Base-by-base conservation (phyloP, 1,140 invertebrate species). In the Drosophila bifasciata region DNA sequence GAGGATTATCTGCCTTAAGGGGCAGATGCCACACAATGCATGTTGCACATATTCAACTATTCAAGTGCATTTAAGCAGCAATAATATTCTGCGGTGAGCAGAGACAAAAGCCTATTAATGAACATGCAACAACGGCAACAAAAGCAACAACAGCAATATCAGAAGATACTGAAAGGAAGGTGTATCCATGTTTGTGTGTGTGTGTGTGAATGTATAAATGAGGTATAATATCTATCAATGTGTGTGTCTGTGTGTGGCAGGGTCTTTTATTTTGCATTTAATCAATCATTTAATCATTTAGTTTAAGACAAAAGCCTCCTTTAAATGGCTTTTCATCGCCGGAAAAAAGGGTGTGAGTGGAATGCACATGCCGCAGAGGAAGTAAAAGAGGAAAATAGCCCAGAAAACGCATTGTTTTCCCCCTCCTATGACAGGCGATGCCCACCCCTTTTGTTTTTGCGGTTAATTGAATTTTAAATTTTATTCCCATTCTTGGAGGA, bases 101-200 rank as follows among this genome's bases (percentile, higher is more conserved):
- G 79, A 86, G 76, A 86, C 83, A 86, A 86, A 86, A 88, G 81
- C 81, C 83, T 88, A 86, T 86, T 88, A 86, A 86, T 88, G 81
- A 81, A 86, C 83, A 78, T 41, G 75, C 61, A 64, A 51, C 28
- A 39, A 15, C 41, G 52, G 32, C 67, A 76, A 62, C 49, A 49
- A 23, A 51, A 32, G 41, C 46, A 59, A 8, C 28, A 32, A 9
- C n/a, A n/a, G n/a, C n/a, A n/a, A n/a, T n/a, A n/a, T n/a, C 23
- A 7, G 21, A 40, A 71, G 60, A 75, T 60, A 53, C 63, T 76
- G 59, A 58, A 78, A 84, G 75, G 11, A 11, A 36, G 32, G 32
- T 36, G 67, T 46, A 64, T 28, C 41, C 78, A 70, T 53, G 68
- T 63, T 49, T 55, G 41, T 46, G 53, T 58, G 21, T 62, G 55